Base-by-base conservation (phyloP, 2,113 vertebrate genomes). In the Toxotes chatareus region DNA sequence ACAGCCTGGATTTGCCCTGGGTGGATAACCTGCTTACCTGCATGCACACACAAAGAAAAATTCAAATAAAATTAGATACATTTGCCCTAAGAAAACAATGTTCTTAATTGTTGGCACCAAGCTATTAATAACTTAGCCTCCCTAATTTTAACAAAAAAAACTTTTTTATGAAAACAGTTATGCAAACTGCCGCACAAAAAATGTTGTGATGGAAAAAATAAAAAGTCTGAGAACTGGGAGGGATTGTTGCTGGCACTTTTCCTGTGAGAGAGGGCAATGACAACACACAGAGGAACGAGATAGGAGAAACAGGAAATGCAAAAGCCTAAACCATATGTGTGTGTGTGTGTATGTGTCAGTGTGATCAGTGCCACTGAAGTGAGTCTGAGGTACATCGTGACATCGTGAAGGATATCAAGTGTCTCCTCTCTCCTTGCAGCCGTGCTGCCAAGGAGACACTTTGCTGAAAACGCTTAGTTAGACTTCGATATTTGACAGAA, bases 11-110 rank as follows among this genome's bases (percentile, higher is more conserved):
- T 94, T 94, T 99, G 98, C 90, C 95, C 97, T 23, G 98, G 98
- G 93, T 99, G 98, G 94, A 99, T 99, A 90, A 99, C 97, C 95
- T 99, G 98, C 93, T 99, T 99, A 92, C 98, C 98, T 94, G 76
- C 82, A 93, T 84, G 10, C 44, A 51, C 47, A 51, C 0, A 16
- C 5, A 66, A 71, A 86, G 61, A 56, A 10, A 72, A 57, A 53
- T 16, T 64, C 1, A 47, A 40, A 63, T 67, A 2, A 51, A 74
- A 84, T 64, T 38, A 51, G 51, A 70, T 19, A 21, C 0, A 47
- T 51, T 75, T 40, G 7, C 27, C 1, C 1, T 23, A 40, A 66
- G 40, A 70, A 47, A 16, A 70, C 31, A 56, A n/a, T 67, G 21
- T 12, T 70, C 70, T 46, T n/a, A 71, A 19, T 40, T 64, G 11